Evolutionary conservation across 2,888 invertebrate species (phyloP), one percentile per base, ranked within the genome.

Genomic region (Hydrotaea cyrtoneurina): DNA sequence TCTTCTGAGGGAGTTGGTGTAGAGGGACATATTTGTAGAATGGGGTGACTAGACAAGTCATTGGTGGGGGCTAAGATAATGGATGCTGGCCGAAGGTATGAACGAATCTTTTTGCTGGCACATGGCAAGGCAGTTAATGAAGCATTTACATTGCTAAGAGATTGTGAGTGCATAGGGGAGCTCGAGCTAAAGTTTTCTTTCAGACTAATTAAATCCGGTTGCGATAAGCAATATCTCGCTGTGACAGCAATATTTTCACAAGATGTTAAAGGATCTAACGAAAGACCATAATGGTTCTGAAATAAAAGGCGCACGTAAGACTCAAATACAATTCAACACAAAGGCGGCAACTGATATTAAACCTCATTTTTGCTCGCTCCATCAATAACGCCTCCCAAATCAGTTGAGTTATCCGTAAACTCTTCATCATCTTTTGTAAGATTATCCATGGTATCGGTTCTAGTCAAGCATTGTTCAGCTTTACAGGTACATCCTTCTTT

Each of bases 1-100:
- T 90, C 90, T 86, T 91, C 91, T 7, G 91, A 90, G 66, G 92
- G 91, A 11, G 91, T 92, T 17, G 91, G 91, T 50, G 87, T 87
- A 3, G 91, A 92, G 36, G 91, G 91, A 81, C 90, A 91, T 72
- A 91, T 87, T 86, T 89, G 88, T 78, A 91, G 87, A 39, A 89
- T 78, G 57, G 90, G 91, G 82, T 88, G 89, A 86, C 84, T 88
- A 71, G 83, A 87, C 69, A 64, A 57, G 19, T 43, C 71, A 77
- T 77, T 87, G 57, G 82, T 78, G 31, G 39, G 39, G 13, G 74
- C 59, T 66, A 81, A 82, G 39, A 84, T 71, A 57, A 83, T 85
- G 71, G 83, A 83, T 64, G 77, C 57, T 71, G 85, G 85, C 0
- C 85, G 73, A 74, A 53, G 72, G 17, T 71, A 72, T 82, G 71